These are phyloP conservation scores for Heliangelus exortis DNA, from an alignment of 2,797 vertebrate genomes.

Conservation along the genomic window DNA sequence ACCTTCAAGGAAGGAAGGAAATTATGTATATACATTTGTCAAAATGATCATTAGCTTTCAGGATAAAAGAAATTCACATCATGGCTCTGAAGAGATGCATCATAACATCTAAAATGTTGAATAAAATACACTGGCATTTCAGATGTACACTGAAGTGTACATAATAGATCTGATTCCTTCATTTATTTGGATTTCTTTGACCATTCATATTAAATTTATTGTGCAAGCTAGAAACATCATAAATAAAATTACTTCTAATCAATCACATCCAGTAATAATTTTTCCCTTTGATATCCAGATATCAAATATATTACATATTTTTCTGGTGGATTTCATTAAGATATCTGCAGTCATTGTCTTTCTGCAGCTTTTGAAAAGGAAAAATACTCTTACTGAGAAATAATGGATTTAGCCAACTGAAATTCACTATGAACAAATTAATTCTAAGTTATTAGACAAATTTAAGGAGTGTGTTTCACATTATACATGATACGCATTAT, in stretches of 20 bases:
- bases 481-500: background rate
- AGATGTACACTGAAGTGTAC: accelerated
- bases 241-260: background rate
- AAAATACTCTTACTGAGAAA: background rate
- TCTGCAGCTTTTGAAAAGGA: background rate
- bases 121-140: background rate
- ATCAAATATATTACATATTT: background rate
- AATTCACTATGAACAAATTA: background rate
- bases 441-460: background rate
- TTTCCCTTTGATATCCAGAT: background rate
- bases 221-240: background rate
- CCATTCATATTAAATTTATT: background rate
- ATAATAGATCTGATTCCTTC: background rate
- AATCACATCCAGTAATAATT: background rate
- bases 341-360: background rate
- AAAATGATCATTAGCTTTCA: constrained; percentile 9
- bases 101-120: background rate
- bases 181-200: background rate
- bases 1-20: background rate
- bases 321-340: background rate
- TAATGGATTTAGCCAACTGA: background rate
- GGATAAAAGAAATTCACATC: background rate
- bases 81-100: background rate
- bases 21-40: constrained; percentile 7
- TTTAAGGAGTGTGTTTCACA: background rate